phyloP scores from a whole-genome alignment of 1,140 invertebrate genomes.

The Bemisia tabaci region DNA sequence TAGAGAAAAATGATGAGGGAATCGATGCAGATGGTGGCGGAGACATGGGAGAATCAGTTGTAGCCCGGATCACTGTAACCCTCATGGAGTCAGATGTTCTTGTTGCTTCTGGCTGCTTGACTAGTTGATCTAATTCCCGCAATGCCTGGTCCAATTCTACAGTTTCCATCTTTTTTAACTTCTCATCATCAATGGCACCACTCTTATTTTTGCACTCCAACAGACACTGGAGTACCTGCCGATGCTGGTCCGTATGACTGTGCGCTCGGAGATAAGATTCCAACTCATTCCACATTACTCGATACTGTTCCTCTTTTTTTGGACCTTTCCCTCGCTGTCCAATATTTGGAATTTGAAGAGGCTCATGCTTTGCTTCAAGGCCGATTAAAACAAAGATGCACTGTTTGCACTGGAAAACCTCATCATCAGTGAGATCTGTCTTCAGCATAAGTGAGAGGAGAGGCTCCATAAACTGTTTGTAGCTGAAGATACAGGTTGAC shows the following conservation, averaged over 20 bases:
- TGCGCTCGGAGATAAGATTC: slow-evolving; percentile 70
- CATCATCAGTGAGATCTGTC: slow-evolving; percentile 67
- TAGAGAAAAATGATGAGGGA: not conserved
- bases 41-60: slow-evolving; percentile 68
- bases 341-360: slow-evolving; percentile 47
- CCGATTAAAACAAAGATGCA: slow-evolving; percentile 68
- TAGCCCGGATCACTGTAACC: slow-evolving; percentile 54
- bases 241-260: slow-evolving; percentile 51
- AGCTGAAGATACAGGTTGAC: slow-evolving; percentile 78
- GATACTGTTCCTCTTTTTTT: slow-evolving; percentile 74
- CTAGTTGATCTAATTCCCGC: slow-evolving; percentile 42
- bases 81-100: slow-evolving; percentile 32
- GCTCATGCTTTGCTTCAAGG: slow-evolving; percentile 71
- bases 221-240: slow-evolving; percentile 66
- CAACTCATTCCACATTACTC: slow-evolving; percentile 75
- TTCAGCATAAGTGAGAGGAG: slow-evolving; percentile 64
- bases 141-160: slow-evolving; percentile 45
- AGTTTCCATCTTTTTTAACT: slow-evolving; percentile 36
- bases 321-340: slow-evolving; percentile 35
- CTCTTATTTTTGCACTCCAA: slow-evolving; percentile 55
- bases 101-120: slow-evolving; percentile 12
- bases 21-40: slow-evolving; percentile 36
- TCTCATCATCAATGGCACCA: slow-evolving; percentile 35
- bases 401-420: slow-evolving; percentile 77
- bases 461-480: slow-evolving; percentile 66